phyloP scores from a whole-genome alignment of 2,888 invertebrate species.

The Neoascia interrupta region DNA sequence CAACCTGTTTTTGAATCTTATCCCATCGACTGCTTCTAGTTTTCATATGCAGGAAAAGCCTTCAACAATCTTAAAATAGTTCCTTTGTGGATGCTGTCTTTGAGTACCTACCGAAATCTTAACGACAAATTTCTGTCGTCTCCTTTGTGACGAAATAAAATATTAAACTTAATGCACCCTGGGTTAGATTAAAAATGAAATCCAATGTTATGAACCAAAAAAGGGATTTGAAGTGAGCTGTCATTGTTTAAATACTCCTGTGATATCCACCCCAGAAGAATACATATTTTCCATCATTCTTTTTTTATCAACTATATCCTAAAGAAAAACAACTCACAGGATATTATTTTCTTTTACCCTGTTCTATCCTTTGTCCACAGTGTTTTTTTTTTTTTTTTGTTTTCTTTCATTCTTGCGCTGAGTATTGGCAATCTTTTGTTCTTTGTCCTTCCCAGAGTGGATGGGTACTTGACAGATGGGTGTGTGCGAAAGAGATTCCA shows the following conservation, averaged over 20 bases:
- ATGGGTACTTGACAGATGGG: constrained; percentile 60
- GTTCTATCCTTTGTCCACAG: neutral
- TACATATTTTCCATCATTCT: constrained; percentile 37
- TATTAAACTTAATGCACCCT: no score
- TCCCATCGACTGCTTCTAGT: no score
- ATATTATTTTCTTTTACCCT: constrained; percentile 13
- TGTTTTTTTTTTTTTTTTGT: constrained; percentile 26
- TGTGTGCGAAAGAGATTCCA: constrained; percentile 50
- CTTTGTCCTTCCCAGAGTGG: constrained; percentile 58
- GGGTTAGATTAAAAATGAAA: no score
- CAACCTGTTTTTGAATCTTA: no score
- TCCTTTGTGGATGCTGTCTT: no score
- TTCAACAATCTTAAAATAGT: no score
- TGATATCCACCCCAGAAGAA: no score
- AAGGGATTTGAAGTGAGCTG: constrained; percentile 2
- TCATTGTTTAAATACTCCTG: constrained; percentile 30
- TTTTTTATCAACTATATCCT: constrained; percentile 4
- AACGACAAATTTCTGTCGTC: no score
- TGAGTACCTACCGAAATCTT: no score
- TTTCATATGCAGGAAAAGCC: no score
- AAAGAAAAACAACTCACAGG: constrained; percentile 29
- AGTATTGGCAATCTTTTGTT: constrained; percentile 23
- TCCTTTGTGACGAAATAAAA: no score
- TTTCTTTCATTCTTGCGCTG: constrained; percentile 38
- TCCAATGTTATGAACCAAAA: no score